A percentile compares a stretch with the other conserved stretches of the same genome.
Evolutionary conservation across 2,113 vertebrate genomes (phyloP).

Genomic region (Thinocorus orbignyianus): DNA sequence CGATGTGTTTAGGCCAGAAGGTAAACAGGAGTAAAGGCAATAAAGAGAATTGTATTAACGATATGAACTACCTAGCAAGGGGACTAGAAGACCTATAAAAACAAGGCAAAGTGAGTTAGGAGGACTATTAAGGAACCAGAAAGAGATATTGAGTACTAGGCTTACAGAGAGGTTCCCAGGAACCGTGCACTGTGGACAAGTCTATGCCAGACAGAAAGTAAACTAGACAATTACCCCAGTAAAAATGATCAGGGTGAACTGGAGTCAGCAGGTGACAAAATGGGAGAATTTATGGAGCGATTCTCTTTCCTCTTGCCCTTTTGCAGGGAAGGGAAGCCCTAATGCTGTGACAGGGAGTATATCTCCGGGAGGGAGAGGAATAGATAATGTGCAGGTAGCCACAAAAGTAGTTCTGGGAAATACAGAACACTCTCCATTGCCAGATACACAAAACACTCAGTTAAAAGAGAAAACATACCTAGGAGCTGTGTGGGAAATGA

Average conservation of each 20-base stretch:
- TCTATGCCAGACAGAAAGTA: not conserved
- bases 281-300: not conserved
- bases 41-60: conserved; percentile 61
- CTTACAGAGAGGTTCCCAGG: not conserved
- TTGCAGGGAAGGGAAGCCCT: not conserved
- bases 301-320: not conserved
- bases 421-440: not conserved
- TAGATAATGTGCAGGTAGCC: not conserved
- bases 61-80: conserved; percentile 44
- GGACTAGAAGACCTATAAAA: conserved; percentile 42
- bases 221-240: not conserved
- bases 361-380: not conserved
- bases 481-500: not conserved
- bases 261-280: conserved; percentile 31
- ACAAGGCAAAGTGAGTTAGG: conserved; percentile 7
- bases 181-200: not conserved
- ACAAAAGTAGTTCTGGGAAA: not conserved
- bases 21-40: conserved; percentile 46
- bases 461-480: not conserved
- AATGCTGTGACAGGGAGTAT: not conserved
- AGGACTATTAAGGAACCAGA: conserved; percentile 53
- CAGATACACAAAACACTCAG: not conserved
- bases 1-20: conserved; percentile 26
- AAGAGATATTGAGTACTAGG: conserved; percentile 41
- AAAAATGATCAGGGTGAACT: conserved; percentile 23